Conservation (phyloP, 2,888 invertebrate species). For the Microctonus hyperodae region DNA sequence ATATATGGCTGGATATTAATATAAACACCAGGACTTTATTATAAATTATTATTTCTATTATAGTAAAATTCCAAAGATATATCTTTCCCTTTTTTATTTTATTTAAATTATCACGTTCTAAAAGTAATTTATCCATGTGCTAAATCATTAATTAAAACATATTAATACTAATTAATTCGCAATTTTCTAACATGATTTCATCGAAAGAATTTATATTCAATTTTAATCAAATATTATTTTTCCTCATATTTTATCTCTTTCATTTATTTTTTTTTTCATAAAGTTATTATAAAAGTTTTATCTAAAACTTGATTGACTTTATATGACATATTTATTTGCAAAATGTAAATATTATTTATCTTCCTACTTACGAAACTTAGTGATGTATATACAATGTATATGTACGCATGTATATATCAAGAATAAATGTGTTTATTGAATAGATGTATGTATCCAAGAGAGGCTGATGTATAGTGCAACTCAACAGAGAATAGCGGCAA, state of each 20-base stretch:
- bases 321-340: slow-evolving; percentile 44
- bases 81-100: background rate
- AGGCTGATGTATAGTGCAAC: slow-evolving; percentile 19
- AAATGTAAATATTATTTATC: slow-evolving; percentile 49
- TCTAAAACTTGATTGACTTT: slow-evolving; percentile 9
- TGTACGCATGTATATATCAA: slow-evolving; percentile 8
- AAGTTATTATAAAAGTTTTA: slow-evolving; percentile 5
- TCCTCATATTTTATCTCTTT: background rate
- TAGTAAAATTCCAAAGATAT: too few species aligned
- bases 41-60: too few species aligned
- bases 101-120: too few species aligned
- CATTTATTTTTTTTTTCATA: slow-evolving; percentile 7
- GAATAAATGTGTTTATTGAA: background rate
- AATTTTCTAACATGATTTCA: background rate
- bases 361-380: slow-evolving; percentile 45
- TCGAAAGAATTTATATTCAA: background rate
- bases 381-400: slow-evolving; percentile 17
- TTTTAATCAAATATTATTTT: background rate
- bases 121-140: too few species aligned
- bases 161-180: background rate
- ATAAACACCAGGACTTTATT: too few species aligned
- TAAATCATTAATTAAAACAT: background rate
- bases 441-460: background rate
- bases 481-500: slow-evolving; percentile 19
- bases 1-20: background rate